Base-by-base conservation (phyloP, 2,113 vertebrate genomes). In the Stictonetta naevosa region DNA sequence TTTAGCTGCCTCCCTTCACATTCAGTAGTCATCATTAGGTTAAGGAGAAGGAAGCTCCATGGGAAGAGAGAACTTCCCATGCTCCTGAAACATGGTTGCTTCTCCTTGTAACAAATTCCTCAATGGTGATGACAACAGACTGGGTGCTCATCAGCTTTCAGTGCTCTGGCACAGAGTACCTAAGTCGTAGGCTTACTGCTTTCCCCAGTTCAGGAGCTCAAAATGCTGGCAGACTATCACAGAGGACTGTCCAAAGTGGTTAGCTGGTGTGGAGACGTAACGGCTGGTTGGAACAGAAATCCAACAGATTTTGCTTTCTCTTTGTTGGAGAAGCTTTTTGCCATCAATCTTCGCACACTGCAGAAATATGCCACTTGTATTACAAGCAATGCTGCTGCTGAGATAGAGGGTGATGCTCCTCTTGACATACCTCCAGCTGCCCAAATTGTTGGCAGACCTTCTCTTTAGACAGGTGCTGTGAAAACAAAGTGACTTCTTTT, bases 1-100 rank as follows among this genome's bases (percentile, higher is more conserved):
- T 66, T 68, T 44, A 95, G 93, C 91, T 96, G 95, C 83, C 77
- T 55, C 92, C 83, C 50, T 87, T 84, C 88, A 76, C n/a, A 16
- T 73, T 69, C 69, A 93, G 83, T 69, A 69, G 69, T 40, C 66
- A 38, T 42, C 3, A 1, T 69, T 29, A 42, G 67, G 53, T 36
- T 44, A 48, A 87, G 50, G 50, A 82, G 73, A 59, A 68, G 26
- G 73, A 60, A 68, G 23, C 52, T 48, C 46, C 5, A 5, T 48
- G 46, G 20, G 46, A 48, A 83, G 52, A 26, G n/a, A 38, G 73
- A 62, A 84, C 3, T 4, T 87, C 11, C 36, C 59, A 23, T 2
- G 8, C 7, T 87, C 53, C 83, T 91, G 86, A 83, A 88, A 87
- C 0, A 5, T 0, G 3, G 48, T 48, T n/a, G 42, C 60, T 93